These are phyloP conservation scores for Gallinago nigripennis DNA, from an alignment of 2,797 vertebrate species.

Conservation along the genomic window DNA sequence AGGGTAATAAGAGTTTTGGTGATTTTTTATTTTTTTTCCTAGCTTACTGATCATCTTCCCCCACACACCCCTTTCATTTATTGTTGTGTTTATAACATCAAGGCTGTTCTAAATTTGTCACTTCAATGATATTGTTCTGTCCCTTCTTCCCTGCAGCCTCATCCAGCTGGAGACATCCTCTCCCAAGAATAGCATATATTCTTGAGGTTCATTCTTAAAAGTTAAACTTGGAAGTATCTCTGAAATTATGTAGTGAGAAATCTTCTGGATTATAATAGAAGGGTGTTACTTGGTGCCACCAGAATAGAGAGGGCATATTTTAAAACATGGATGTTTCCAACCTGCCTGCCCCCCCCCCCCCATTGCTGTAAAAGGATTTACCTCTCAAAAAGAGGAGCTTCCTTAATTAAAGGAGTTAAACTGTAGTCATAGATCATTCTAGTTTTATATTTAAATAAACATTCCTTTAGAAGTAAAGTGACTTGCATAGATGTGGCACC, in stretches of 20 bases:
- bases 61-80: background rate
- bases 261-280: background rate
- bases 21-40: constrained; percentile 23
- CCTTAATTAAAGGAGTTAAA: background rate
- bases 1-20: background rate
- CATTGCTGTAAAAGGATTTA: background rate
- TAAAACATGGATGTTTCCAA: background rate
- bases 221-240: background rate
- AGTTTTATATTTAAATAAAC: background rate
- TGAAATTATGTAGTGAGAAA: background rate
- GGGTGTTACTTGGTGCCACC: background rate
- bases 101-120: background rate
- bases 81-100: background rate
- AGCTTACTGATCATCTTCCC: background rate
- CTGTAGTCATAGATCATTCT: constrained; percentile 3
- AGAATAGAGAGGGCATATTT: background rate
- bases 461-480: background rate
- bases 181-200: background rate
- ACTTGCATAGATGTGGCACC: background rate
- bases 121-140: background rate
- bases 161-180: background rate
- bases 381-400: background rate
- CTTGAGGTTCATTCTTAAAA: constrained; percentile 7
- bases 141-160: background rate
- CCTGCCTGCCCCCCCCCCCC: background rate